Evolutionary conservation across 1,140 invertebrate species (phyloP).

Genomic region (Nebria ingens): DNA sequence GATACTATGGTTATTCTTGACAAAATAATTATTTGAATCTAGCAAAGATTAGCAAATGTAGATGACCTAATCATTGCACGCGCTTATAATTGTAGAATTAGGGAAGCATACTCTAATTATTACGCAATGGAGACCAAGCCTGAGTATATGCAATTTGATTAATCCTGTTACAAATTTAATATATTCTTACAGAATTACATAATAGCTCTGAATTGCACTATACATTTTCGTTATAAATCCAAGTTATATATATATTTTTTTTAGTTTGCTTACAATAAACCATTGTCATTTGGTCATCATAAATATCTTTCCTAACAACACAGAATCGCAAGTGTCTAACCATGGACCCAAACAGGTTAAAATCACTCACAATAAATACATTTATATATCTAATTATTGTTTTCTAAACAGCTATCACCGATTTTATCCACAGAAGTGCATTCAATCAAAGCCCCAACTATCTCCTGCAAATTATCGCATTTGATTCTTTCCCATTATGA

Average conservation of each 20-base stretch:
- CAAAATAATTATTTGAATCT: too few relatives aligned
- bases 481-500: constrained; percentile 78
- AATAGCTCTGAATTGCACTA: too few relatives aligned
- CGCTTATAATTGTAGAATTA: too few relatives aligned
- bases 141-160: too few relatives aligned
- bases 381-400: constrained; percentile 13
- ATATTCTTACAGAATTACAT: too few relatives aligned
- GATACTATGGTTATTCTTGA: too few relatives aligned
- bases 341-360: constrained; percentile 51
- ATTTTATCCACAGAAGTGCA: constrained; percentile 57
- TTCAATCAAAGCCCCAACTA: constrained; percentile 51
- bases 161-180: too few relatives aligned
- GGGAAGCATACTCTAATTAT: too few relatives aligned
- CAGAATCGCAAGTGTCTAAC: constrained; percentile 61
- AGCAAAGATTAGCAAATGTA: too few relatives aligned
- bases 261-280: constrained; percentile 61
- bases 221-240: not conserved
- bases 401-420: constrained; percentile 50
- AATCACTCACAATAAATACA: too few relatives aligned
- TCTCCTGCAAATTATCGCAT: constrained; percentile 57
- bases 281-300: constrained; percentile 82
- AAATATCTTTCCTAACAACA: constrained; percentile 72
- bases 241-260: constrained; percentile 17
- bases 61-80: too few relatives aligned
- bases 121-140: too few relatives aligned